Base-by-base conservation (phyloP, 2,888 invertebrate genomes). In the Drosophila ustulata region DNA sequence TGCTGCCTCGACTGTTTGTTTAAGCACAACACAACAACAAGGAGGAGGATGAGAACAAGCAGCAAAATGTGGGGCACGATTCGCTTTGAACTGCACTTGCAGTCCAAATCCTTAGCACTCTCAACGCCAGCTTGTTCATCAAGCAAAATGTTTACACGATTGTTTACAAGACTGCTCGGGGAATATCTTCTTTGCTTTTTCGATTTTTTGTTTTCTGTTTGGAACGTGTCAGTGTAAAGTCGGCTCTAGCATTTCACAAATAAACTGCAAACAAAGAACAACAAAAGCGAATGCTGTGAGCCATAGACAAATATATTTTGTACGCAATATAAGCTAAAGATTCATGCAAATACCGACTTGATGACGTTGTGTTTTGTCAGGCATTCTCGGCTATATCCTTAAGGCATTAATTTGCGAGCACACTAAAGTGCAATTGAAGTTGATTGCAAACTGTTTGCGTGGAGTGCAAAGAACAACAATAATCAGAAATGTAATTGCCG, bases 41-140 rank as follows among this genome's bases (percentile, higher is more conserved):
- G 1, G 1, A 30, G 6, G 6, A 30, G 6, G 30, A 7, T 1
- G 30, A 30, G 6, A 7, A 6, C 6, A 6, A 30, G 18, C 37
- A 37, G n/a, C 37, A 37, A 37, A 61, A 62, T 74, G 51, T 62
- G 78, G 9, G 57, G 52, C 50, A 72, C 63, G 74, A 41, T 56
- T 69, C 78, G 49, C 69, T 69, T 69, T 69, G 69, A 69, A 39
- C 55, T 74, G 67, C 77, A 76, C 59, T 65, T 65, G 50, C 45
- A 45, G 43, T 64, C 61, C n/a, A 47, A 45, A 63, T 56, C 58
- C 58, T 32, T 56, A 46, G 56, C 55, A 56, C 62, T 59, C 58
- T 51, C 76, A 57, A 41, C 59, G 41, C 59, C 78, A 49, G 63
- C 78, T 61, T 56, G 68, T 62, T 50, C 74, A 67, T 68, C 78